Percentiles rank a stretch among this genome's conserved stretches.
Evolutionary conservation across 2,113 vertebrate genomes (phyloP).

Genomic region (Gila orcuttii): DNA sequence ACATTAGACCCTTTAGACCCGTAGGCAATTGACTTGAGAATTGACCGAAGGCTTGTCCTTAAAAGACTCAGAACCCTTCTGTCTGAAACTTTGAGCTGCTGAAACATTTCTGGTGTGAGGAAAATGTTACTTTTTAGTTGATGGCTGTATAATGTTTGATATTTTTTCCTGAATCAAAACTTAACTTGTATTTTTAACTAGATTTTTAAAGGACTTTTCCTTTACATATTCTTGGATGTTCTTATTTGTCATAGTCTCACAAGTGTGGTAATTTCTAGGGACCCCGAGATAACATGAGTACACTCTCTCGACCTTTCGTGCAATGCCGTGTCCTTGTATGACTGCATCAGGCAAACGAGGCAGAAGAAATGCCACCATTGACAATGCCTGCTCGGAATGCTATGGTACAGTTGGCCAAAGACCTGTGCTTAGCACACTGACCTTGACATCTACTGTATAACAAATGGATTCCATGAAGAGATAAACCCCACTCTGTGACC

Average conservation of each 20-base stretch:
- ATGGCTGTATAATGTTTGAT: neutral
- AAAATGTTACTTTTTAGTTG: neutral
- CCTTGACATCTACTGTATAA: slow-evolving; percentile 42
- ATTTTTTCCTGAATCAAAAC: neutral
- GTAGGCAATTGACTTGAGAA: neutral
- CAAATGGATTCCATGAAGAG: slow-evolving; percentile 10
- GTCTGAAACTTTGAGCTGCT: neutral
- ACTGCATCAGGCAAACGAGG: slow-evolving; percentile 2
- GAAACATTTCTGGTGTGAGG: neutral
- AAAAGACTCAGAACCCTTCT: neutral
- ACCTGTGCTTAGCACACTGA: slow-evolving; percentile 46
- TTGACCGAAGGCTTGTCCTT: neutral
- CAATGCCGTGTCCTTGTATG: neutral
- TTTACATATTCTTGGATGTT: neutral
- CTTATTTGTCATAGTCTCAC: neutral
- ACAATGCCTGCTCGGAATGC: slow-evolving; percentile 19
- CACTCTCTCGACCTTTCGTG: neutral
- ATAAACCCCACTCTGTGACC: slow-evolving; percentile 28
- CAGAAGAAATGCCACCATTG: neutral
- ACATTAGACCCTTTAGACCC: neutral
- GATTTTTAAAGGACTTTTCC: neutral
- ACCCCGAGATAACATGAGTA: neutral
- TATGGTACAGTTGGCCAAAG: neutral
- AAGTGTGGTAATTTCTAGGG: neutral
- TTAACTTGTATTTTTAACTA: neutral